Percentiles rank a stretch among this genome's conserved stretches.
Evolutionary conservation across 1,140 invertebrate species (phyloP).

Genomic region (Eupristina koningsbergeri): DNA sequence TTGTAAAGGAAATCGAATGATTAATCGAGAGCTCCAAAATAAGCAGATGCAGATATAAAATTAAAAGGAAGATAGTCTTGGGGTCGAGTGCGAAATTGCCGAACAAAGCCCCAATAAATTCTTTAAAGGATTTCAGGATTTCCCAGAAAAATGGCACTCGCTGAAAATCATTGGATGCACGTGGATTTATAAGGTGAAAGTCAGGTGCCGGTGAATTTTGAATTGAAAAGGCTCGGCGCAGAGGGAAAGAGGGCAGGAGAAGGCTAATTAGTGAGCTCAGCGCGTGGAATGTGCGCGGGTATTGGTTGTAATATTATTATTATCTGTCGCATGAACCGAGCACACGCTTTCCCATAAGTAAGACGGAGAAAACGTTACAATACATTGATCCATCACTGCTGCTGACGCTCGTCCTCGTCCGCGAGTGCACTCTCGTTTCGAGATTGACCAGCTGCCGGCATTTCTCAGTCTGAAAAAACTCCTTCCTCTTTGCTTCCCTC

Average conservation of each 20-base stretch:
- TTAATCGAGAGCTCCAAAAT: not conserved
- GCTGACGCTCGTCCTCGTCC: not conserved
- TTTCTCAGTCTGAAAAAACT: slow-evolving; percentile 12
- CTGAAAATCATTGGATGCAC: slow-evolving; percentile 23
- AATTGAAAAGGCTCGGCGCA: not conserved
- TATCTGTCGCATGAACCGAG: slow-evolving; percentile 2
- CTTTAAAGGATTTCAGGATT: not conserved
- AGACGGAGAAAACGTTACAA: not conserved
- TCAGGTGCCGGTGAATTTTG: not conserved
- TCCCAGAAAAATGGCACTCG: not conserved
- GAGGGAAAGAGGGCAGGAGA: not conserved
- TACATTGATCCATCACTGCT: slow-evolving; percentile 30
- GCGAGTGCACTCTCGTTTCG: not conserved
- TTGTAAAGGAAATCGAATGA: not conserved
- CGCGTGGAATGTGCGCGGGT: not conserved
- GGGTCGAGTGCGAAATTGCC: not conserved
- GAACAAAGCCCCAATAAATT: slow-evolving; percentile 22
- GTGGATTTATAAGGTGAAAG: slow-evolving; percentile 19
- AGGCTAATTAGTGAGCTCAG: slow-evolving; percentile 11
- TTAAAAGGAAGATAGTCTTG: not conserved
- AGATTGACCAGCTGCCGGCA: slow-evolving; percentile 35
- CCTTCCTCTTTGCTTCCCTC: not conserved
- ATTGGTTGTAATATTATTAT: too few species aligned
- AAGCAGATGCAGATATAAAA: not conserved
- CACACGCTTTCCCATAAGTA: not conserved